phyloP scores from a whole-genome alignment of 2,888 invertebrate species.

The Smittia aterrima region DNA sequence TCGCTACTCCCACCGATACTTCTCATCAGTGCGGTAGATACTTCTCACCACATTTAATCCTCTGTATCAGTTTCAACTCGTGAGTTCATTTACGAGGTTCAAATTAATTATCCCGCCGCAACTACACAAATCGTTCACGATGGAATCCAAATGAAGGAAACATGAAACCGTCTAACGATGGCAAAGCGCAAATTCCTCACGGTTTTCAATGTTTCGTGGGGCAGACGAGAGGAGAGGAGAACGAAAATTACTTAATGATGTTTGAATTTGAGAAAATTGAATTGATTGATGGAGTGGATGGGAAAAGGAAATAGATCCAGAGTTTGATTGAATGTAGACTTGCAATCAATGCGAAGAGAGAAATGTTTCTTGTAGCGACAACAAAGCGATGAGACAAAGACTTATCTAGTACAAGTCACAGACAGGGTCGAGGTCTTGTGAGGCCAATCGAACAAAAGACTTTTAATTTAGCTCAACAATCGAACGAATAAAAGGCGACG shows the following conservation, averaged over 20 bases:
- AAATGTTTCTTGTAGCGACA: background rate
- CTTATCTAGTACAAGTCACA: background rate
- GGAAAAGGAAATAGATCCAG: constrained; percentile 27
- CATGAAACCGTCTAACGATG: background rate
- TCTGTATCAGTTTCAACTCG: background rate
- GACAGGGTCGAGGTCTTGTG: background rate
- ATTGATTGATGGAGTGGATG: constrained; percentile 31
- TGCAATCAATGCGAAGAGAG: background rate
- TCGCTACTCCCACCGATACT: too few relatives aligned
- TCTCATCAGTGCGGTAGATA: too few relatives aligned
- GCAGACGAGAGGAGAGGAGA: background rate
- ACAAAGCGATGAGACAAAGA: background rate
- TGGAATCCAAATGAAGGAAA: background rate
- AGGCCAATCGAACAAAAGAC: too few relatives aligned
- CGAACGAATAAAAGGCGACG: too few relatives aligned
- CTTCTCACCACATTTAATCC: too few relatives aligned
- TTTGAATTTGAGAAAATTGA: constrained; percentile 2
- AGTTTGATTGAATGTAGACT: constrained; percentile 31
- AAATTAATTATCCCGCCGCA: constrained; percentile 29
- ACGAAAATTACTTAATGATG: constrained; percentile 37
- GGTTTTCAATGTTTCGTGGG: background rate
- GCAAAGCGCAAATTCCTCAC: constrained; percentile 16
- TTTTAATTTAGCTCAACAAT: background rate
- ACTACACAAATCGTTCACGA: background rate
- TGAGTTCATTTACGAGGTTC: background rate